A percentile compares a stretch with the other conserved stretches of the same genome.
These are phyloP conservation scores for Ageneiosus marmoratus DNA, from an alignment of 2,113 vertebrate genomes.

Conservation along the genomic window DNA sequence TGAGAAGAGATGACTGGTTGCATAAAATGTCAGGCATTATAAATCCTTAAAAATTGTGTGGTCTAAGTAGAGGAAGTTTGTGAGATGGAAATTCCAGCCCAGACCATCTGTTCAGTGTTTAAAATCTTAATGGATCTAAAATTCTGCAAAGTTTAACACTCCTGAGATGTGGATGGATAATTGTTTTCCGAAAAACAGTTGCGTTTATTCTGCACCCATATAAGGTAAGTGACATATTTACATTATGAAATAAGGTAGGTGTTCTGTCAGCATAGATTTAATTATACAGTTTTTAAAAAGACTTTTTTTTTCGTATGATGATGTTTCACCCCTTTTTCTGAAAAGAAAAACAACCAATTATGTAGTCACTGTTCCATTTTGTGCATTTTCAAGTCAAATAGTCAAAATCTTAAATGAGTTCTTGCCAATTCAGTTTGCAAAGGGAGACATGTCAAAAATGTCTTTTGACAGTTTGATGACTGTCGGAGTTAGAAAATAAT, in stretches of 20 bases:
- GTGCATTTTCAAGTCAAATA: slow-evolving; percentile 27
- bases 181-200: neutral
- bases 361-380: slow-evolving; percentile 27
- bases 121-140: slow-evolving; percentile 35
- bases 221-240: neutral
- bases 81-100: slow-evolving; percentile 47
- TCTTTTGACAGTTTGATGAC: slow-evolving; percentile 28
- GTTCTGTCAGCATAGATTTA: slow-evolving; percentile 3
- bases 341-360: slow-evolving; percentile 1
- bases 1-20: slow-evolving; percentile 22
- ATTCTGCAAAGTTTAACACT: neutral
- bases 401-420: slow-evolving; percentile 20
- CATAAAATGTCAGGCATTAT: slow-evolving; percentile 37
- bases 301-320: neutral
- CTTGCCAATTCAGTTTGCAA: slow-evolving; percentile 27
- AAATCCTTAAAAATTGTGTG: slow-evolving; percentile 50
- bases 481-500: slow-evolving; percentile 24
- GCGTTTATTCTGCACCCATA: neutral
- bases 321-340: neutral
- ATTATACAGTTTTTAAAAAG: neutral
- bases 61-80: slow-evolving; percentile 51
- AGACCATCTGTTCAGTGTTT: slow-evolving; percentile 52
- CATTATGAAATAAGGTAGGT: neutral
- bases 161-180: neutral
- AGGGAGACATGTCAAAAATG: slow-evolving; percentile 25